Percentiles rank a stretch among this genome's conserved stretches.
Evolutionary conservation across 2,888 invertebrate genomes (phyloP).

Genomic region (Congeria kusceri): DNA sequence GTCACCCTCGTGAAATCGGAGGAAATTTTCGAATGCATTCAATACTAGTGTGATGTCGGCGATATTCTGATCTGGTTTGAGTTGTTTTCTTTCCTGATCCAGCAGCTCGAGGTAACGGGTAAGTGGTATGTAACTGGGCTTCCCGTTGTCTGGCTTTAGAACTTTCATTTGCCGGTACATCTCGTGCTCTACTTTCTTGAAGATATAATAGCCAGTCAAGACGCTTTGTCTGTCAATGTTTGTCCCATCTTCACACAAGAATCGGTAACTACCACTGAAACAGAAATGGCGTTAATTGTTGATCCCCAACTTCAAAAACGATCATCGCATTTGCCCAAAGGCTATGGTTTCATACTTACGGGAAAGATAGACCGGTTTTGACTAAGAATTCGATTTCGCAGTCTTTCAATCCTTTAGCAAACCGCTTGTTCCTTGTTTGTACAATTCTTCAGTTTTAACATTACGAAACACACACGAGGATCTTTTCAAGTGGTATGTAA

Average conservation of each 20-base stretch:
- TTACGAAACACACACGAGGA: no score
- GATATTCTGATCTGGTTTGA: no score
- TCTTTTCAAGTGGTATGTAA: constrained; percentile 15
- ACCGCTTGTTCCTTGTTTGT: no score
- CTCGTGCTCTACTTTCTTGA: constrained; percentile 25
- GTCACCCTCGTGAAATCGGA: constrained; percentile 73
- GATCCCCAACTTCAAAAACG: no score
- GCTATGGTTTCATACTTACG: no score
- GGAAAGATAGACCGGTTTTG: no score
- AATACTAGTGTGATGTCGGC: constrained; percentile 59
- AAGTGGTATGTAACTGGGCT: not conserved
- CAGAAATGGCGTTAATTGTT: no score
- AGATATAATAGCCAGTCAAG: constrained; percentile 45
- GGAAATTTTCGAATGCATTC: constrained; percentile 66
- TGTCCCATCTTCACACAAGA: constrained; percentile 67
- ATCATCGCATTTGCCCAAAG: no score
- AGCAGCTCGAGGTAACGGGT: constrained; percentile 19
- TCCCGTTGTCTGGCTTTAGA: not conserved
- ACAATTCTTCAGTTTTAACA: no score
- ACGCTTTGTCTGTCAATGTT: constrained; percentile 56
- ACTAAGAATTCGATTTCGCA: no score
- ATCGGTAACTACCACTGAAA: constrained; percentile 56
- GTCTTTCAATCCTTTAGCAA: no score
- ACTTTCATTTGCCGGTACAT: constrained; percentile 2
- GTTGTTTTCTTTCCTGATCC: not conserved